Evolutionary conservation across 2,797 vertebrate species (phyloP).

Genomic region (Pseudocheirus occidentalis): DNA sequence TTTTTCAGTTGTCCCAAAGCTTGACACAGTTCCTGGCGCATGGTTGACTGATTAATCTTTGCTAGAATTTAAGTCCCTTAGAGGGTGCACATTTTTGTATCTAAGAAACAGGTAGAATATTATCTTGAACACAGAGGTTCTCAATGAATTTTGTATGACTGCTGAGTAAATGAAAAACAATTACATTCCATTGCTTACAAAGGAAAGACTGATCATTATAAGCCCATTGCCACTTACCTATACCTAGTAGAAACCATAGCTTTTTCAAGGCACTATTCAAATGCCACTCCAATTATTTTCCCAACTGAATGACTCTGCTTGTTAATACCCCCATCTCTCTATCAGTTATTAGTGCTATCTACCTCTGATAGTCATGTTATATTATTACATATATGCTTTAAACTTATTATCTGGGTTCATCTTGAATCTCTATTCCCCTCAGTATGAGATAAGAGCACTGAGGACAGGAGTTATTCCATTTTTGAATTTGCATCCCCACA

Average conservation of each 20-base stretch:
- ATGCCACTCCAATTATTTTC: background rate
- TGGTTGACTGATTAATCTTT: background rate
- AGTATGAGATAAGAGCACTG: background rate
- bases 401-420: background rate
- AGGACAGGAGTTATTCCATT: background rate
- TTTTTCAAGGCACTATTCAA: background rate
- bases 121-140: background rate
- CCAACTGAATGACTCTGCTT: background rate
- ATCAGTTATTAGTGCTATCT: background rate
- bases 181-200: background rate
- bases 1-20: background rate
- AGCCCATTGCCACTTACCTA: background rate
- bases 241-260: background rate
- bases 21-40: background rate
- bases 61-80: background rate
- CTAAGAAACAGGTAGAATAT: background rate
- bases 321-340: background rate
- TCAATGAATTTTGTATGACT: background rate
- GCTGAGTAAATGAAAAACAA: background rate
- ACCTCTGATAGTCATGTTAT: background rate
- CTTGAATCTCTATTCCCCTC: background rate
- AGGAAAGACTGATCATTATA: background rate
- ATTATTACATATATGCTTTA: background rate
- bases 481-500: background rate
- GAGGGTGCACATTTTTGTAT: background rate